phyloP scores from a whole-genome alignment of 2,113 vertebrate species.

The Hipposideros armiger region DNA sequence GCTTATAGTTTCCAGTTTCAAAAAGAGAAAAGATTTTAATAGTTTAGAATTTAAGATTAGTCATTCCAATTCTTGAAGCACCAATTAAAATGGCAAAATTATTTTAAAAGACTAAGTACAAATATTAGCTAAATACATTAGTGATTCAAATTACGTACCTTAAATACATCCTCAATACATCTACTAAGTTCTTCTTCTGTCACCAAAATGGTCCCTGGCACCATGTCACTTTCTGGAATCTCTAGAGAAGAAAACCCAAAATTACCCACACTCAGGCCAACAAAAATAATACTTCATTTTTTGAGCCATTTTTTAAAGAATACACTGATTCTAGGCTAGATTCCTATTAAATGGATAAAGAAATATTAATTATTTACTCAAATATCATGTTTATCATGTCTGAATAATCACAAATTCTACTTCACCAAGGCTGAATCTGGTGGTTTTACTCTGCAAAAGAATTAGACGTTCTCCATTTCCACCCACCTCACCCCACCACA shows the following conservation, averaged over 20 bases:
- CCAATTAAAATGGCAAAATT: slow-evolving; percentile 53
- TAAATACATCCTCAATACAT: slow-evolving; percentile 94
- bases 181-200: slow-evolving; percentile 91
- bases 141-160: slow-evolving; percentile 88
- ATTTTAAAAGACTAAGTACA: slow-evolving; percentile 50
- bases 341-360: slow-evolving; percentile 1
- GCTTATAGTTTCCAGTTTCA: slow-evolving; percentile 32
- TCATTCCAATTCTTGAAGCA: slow-evolving; percentile 12
- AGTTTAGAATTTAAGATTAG: slow-evolving; percentile 40
- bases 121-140: slow-evolving; percentile 56
- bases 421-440: not conserved
- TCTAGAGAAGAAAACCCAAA: slow-evolving; percentile 81
- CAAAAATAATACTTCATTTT: slow-evolving; percentile 2
- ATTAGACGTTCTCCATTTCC: not conserved
- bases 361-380: slow-evolving; percentile 43
- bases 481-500: not conserved
- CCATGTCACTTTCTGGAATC: slow-evolving; percentile 68
- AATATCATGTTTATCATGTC: not conserved
- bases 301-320: not conserved
- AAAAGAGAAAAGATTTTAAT: slow-evolving; percentile 31
- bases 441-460: not conserved
- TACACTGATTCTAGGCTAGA: not conserved
- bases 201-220: slow-evolving; percentile 86
- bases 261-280: not conserved
- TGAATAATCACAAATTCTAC: slow-evolving; percentile 6